Evolutionary conservation across 2,888 invertebrate species (phyloP).

Genomic region (Megaustenia siamemsis): DNA sequence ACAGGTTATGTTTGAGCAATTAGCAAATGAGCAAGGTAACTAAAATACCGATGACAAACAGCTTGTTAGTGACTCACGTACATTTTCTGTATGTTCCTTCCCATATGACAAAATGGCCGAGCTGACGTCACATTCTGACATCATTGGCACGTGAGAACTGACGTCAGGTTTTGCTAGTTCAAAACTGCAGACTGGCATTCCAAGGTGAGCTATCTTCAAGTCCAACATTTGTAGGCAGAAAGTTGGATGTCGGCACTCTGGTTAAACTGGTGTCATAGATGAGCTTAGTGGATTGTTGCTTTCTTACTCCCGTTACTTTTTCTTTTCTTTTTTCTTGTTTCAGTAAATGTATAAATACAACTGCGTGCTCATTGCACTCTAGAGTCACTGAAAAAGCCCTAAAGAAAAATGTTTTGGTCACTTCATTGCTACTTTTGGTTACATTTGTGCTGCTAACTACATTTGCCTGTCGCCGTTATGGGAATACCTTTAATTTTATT

Average conservation of each 20-base stretch:
- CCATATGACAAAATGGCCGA: neutral
- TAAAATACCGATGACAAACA: too few relatives aligned
- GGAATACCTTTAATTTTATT: too few relatives aligned
- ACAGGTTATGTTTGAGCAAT: too few relatives aligned
- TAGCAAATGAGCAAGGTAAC: too few relatives aligned
- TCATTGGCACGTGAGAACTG: neutral
- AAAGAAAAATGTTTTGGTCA: neutral
- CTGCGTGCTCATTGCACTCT: slow-evolving; percentile 17
- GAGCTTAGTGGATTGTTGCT: neutral
- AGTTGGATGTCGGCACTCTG: neutral
- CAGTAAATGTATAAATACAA: neutral
- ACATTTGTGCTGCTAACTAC: too few relatives aligned
- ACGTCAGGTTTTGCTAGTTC: neutral
- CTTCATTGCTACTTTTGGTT: too few relatives aligned
- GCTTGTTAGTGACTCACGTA: neutral
- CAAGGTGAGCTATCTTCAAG: neutral
- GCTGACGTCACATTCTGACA: neutral
- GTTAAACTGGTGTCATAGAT: neutral
- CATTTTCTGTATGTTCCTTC: neutral
- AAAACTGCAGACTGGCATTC: too few relatives aligned
- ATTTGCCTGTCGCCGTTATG: too few relatives aligned
- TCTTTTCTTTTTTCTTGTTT: too few relatives aligned
- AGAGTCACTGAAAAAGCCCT: neutral
- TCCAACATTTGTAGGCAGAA: neutral
- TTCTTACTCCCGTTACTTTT: too few relatives aligned